phyloP scores from a whole-genome alignment of 1,140 invertebrate genomes.

The Drepana arcuata region DNA sequence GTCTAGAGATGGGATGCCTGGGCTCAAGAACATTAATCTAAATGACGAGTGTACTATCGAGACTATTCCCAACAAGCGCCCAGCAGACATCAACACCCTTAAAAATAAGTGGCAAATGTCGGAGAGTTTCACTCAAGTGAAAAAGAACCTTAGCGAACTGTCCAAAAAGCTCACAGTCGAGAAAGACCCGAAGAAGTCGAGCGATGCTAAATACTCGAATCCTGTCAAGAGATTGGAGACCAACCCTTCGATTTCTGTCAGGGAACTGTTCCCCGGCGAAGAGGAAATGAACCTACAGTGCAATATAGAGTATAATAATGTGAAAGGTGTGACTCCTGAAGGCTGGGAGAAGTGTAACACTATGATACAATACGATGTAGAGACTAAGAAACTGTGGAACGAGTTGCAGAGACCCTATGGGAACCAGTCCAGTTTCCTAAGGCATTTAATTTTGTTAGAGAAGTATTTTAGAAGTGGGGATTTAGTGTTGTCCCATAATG shows the following conservation, averaged over 20 bases:
- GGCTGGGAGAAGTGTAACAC: conserved; percentile 87
- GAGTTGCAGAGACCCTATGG: conserved; percentile 87
- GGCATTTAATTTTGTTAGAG: conserved; percentile 85
- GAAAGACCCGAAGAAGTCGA: conserved; percentile 46
- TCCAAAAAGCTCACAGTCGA: conserved; percentile 56
- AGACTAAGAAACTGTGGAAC: conserved; percentile 85
- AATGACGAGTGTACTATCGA: conserved; percentile 70
- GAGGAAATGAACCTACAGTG: conserved; percentile 85
- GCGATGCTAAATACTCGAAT: conserved; percentile 56
- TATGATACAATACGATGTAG: conserved; percentile 85
- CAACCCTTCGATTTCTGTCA: conserved; percentile 85
- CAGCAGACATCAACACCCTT: conserved; percentile 56
- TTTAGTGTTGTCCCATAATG: conserved; percentile 79
- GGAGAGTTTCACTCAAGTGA: conserved; percentile 65
- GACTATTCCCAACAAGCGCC: conserved; percentile 53
- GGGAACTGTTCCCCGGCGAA: conserved; percentile 84
- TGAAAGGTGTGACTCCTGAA: conserved; percentile 79
- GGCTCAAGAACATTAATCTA: conserved; percentile 54
- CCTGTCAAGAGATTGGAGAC: conserved; percentile 75
- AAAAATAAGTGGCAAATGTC: conserved; percentile 70
- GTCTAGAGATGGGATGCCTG: conserved; percentile 28
- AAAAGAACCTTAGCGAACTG: conserved; percentile 63
- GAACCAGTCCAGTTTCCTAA: conserved; percentile 86
- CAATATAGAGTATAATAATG: conserved; percentile 79
- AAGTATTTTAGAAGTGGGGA: conserved; percentile 87